Percentiles rank a stretch among this genome's conserved stretches.
Evolutionary conservation across 2,113 vertebrate genomes (phyloP).

Genomic region (Otus sunia): DNA sequence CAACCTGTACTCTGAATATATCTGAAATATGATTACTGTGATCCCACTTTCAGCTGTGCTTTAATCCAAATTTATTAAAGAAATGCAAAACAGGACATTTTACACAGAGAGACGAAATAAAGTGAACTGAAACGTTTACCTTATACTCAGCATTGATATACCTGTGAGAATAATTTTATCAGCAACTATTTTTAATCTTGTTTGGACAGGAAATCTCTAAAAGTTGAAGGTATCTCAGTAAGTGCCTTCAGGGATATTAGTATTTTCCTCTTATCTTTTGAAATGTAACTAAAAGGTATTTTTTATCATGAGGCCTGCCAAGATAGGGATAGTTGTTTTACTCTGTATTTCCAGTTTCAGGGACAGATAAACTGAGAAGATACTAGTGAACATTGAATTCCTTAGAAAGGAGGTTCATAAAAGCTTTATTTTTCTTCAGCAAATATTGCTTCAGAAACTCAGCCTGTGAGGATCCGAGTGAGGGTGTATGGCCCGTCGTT

Average conservation of each 20-base stretch:
- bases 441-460: background rate
- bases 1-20: background rate
- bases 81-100: background rate
- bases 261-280: constrained; percentile 21
- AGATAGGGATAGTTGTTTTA: background rate
- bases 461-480: background rate
- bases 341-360: background rate
- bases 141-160: background rate
- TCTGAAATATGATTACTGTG: constrained; percentile 13
- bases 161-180: background rate
- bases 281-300: constrained; percentile 16
- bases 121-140: background rate
- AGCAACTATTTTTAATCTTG: constrained; percentile 1
- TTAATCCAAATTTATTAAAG: constrained; percentile 34
- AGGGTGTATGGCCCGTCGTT: background rate
- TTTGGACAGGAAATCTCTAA: background rate
- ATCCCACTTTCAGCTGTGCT: background rate
- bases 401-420: background rate
- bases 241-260: background rate
- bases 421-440: background rate
- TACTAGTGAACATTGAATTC: background rate
- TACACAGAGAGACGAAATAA: background rate
- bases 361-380: background rate
- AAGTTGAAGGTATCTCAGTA: background rate
- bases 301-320: background rate